Conservation (phyloP, 2,888 invertebrate genomes). For the Galerucella pusilla region DNA sequence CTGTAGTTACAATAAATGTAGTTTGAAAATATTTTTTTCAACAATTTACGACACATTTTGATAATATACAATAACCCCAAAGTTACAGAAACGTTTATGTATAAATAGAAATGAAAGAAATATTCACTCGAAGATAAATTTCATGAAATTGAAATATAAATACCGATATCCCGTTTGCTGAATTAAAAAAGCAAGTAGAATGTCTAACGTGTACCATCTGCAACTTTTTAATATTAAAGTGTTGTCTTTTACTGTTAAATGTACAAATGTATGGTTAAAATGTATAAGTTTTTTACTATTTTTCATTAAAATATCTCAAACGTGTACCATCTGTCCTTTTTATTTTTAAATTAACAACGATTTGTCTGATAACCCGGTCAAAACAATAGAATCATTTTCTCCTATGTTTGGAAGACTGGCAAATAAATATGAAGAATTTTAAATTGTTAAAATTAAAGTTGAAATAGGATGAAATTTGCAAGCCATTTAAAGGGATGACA, state of each 20-base stretch:
- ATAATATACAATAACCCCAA: background rate
- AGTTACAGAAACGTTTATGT: background rate
- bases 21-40: background rate
- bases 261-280: no score
- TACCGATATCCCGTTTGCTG: background rate
- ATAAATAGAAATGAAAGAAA: background rate
- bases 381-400: background rate
- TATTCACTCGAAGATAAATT: background rate
- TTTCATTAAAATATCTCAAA: background rate
- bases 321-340: background rate
- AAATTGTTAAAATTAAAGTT: no score
- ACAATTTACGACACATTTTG: background rate
- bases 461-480: no score
- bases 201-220: background rate
- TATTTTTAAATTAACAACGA: background rate
- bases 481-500: no score
- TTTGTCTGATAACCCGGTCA: no score
- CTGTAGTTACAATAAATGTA: background rate
- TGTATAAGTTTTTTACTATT: background rate
- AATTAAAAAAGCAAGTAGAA: background rate
- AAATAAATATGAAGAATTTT: no score
- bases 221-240: background rate
- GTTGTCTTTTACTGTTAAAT: background rate
- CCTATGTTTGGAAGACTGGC: no score
- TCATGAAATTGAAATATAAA: background rate